Base-by-base conservation (phyloP, 2,888 invertebrate genomes). In the Alcis repandata region DNA sequence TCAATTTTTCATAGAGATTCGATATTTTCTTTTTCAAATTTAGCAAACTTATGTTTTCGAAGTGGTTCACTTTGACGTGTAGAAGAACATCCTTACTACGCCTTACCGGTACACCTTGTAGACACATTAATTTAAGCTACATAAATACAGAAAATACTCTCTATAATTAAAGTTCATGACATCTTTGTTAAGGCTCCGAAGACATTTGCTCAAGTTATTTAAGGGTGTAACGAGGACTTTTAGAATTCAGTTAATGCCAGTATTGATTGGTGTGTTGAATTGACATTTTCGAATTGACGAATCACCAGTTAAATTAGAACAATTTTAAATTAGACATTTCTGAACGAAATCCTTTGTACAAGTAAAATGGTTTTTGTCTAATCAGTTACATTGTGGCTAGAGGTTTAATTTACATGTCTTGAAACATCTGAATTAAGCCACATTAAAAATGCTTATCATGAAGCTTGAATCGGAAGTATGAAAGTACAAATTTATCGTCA, bases 161-260 rank as follows among this genome's bases (percentile, higher is more conserved):
- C 32, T 61, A 54, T 61, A 54, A 56, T 62, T 56, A 49, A 49
- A 36, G 13, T 49, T 49, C 41, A n/a, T n/a, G 53, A 53, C 48
- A 56, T 48, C 22, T 43, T 43, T 20, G 33, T 56, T 49, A 56
- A 56, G 49, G 32, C 53, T 45, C 22, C 27, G 11, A 19, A 33
- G n/a, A 32, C 32, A 10, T 41, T 52, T 19, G 13, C 38, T 20
- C 7, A 10, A 54, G 41, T 54, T 54, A 54, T 54, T 54, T 54
- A 54, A 41, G 45, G 43, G 27, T 20, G 19, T 36, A 33, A 36
- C 54, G 20, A 45, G 45, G 33, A 40, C 53, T 41, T 40, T 53
- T 20, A n/a, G 56, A 45, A 45, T 56, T 56, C 36, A 56, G 45
- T 56, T 56, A 45, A 56, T 46, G 56, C 20, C 56, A 36, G 45